Base-by-base conservation (phyloP, 1,140 invertebrate species). In the Micrasema longulum region DNA sequence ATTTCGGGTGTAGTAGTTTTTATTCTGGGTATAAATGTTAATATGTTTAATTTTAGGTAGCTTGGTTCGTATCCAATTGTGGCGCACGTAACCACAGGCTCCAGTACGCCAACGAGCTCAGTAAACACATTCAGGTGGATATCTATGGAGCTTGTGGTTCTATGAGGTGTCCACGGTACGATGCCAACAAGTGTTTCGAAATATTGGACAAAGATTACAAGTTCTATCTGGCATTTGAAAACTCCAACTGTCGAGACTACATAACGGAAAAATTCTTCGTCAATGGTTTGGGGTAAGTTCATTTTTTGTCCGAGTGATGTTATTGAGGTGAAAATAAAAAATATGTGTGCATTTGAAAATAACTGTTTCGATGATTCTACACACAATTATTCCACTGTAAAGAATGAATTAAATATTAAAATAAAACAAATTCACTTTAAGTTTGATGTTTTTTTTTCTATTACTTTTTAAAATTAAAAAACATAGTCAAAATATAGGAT, bases 61-160 rank as follows among this genome's bases (percentile, higher is more conserved):
- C 96, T 38, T 98, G 97, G 97, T 98, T 98, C 82, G 96, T 98
- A 14, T 98, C 96, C 20, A 98, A 98, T 83, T 99, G 97, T 80
- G 92, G 91, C 72, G 94, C 96, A 0, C 89, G 91, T 63, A 98
- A 97, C 81, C 90, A 91, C 14, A 87, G 96, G 20, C 85, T 97
- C 68, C 89, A 95, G 75, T 97, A 96, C 84, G 95, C 96, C 9
- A 89, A 92, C 72, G 92, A 96, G 80, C 85, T 98, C 11, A 86
- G 89, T 16, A 95, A 96, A 80, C 88, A 95, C 81, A 97, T 97
- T 69, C 87, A 90, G 75, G 95, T 98, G 52, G 96, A 98, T 80
- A 97, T 98, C 77, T 98, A 96, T 82, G 96, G 96, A 2, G 91
- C 91, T 1, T 98, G 96, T 81, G 96, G 96, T 20, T 88, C 88